Evolutionary conservation across 1,140 invertebrate genomes (phyloP).

Genomic region (Centruroides vittatus): DNA sequence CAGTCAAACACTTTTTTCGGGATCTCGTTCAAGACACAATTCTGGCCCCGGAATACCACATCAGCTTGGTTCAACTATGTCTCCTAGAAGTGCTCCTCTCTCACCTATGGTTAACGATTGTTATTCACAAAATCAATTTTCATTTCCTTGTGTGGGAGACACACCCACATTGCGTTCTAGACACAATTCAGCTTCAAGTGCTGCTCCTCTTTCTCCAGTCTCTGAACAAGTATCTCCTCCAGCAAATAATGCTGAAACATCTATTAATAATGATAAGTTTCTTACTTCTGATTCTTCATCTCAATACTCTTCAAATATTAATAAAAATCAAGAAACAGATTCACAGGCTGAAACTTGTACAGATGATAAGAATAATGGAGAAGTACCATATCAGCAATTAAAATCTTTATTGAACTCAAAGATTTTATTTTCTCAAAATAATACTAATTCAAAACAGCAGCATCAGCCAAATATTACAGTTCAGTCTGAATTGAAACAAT

Average conservation of each 20-base stretch:
- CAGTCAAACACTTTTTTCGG: neutral
- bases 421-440: no score
- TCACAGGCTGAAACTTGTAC: no score
- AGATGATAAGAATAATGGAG: no score
- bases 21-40: slow-evolving; percentile 15
- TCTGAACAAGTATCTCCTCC: slow-evolving; percentile 12
- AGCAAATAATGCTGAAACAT: no score
- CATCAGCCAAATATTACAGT: neutral
- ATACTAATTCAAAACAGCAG: no score
- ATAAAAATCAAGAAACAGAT: neutral
- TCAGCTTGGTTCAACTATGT: neutral
- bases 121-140: no score
- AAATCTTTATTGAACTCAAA: no score
- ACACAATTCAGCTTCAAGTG: slow-evolving; percentile 20
- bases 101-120: slow-evolving; percentile 17
- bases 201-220: slow-evolving; percentile 16
- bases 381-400: no score
- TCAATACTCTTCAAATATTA: no score
- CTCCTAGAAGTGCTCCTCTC: slow-evolving; percentile 19
- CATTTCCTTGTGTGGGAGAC: neutral
- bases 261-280: no score
- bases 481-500: slow-evolving; percentile 4
- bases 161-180: slow-evolving; percentile 10
- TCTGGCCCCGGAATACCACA: slow-evolving; percentile 19
- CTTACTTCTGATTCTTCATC: no score